Percentiles rank a stretch among this genome's conserved stretches.
These are phyloP conservation scores for Buphagus erythrorhynchus DNA, from an alignment of 2,797 vertebrate species.

Conservation along the genomic window DNA sequence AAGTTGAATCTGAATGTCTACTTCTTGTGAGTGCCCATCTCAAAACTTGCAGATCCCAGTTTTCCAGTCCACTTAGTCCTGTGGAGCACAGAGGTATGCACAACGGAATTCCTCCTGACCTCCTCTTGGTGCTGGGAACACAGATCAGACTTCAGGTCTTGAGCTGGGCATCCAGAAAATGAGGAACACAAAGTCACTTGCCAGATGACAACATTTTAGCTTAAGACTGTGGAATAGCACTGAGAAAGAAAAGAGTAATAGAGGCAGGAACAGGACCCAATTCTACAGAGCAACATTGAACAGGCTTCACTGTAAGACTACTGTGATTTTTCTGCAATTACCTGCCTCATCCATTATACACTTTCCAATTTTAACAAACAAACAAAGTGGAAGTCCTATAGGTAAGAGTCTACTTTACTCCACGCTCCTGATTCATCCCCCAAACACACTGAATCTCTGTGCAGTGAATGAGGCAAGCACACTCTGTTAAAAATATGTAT, in stretches of 20 bases:
- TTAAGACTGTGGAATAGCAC: neutral
- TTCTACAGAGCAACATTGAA: neutral
- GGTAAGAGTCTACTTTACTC: neutral
- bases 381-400: neutral
- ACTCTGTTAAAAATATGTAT: neutral
- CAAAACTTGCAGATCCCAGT: neutral
- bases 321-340: neutral
- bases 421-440: neutral
- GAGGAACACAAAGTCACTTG: neutral
- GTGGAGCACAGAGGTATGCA: neutral
- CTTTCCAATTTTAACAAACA: neutral
- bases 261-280: neutral
- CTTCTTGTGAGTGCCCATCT: neutral
- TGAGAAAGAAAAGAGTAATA: neutral
- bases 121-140: neutral
- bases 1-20: neutral
- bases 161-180: neutral
- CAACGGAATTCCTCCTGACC: neutral
- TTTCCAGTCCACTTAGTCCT: neutral
- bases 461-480: neutral
- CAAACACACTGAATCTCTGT: neutral
- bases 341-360: neutral
- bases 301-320: neutral
- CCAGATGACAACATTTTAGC: neutral
- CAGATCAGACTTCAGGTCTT: neutral